Conservation (phyloP, 2,888 invertebrate species). For the Acrocera orbiculus region DNA sequence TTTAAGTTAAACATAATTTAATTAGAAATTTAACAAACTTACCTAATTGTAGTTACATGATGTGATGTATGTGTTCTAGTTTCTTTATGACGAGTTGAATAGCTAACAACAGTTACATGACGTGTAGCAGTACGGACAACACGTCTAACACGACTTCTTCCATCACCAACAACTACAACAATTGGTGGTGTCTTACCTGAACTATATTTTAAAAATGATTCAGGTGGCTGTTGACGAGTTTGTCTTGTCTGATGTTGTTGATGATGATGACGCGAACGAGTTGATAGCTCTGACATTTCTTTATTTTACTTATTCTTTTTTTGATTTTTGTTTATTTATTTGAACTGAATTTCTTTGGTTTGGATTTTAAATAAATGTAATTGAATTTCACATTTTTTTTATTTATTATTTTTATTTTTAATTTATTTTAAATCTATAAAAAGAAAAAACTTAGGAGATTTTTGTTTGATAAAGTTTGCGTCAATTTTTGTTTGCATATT, state of each 20-base stretch:
- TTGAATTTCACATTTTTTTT: neutral
- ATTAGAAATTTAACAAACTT: no score
- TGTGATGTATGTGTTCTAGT: conserved; percentile 31
- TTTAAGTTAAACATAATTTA: no score
- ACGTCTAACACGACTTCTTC: conserved; percentile 29
- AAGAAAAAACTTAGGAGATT: no score
- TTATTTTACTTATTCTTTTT: neutral
- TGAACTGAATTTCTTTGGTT: neutral
- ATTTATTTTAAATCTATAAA: neutral
- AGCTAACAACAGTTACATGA: conserved; percentile 31
- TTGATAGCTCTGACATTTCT: neutral
- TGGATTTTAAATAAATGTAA: neutral
- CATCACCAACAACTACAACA: conserved; percentile 31
- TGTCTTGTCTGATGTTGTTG: conserved; percentile 1
- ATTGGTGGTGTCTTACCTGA: conserved; percentile 28
- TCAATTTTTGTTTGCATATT: no score
- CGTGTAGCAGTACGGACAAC: conserved; percentile 31
- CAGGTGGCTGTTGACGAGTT: conserved; percentile 8
- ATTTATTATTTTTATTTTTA: neutral
- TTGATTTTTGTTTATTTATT: neutral
- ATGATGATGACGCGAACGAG: no score
- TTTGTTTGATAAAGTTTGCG: no score
- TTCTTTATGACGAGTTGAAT: conserved; percentile 31
- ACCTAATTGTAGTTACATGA: conserved; percentile 33
- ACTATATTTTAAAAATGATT: conserved; percentile 29